Base-by-base conservation (phyloP, 2,113 vertebrate species). In the Corapipo altera region DNA sequence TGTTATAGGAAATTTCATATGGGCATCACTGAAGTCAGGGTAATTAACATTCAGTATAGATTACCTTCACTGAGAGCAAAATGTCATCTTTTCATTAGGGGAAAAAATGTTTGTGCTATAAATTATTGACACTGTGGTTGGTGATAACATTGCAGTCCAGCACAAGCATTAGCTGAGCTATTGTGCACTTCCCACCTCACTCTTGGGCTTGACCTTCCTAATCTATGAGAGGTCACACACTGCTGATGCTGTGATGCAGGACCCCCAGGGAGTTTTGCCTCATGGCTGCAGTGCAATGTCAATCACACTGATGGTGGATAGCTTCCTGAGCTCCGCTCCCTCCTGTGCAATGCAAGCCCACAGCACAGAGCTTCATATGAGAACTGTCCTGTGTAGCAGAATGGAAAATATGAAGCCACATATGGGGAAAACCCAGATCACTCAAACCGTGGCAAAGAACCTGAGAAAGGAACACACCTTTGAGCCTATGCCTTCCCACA, bases 241-340 rank as follows among this genome's bases (percentile, higher is more conserved):
- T 9, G 72, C 83, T 73, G 71, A 20, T 0, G 6, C 35, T 2
- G 30, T 20, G 21, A 11, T 15, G 62, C 55, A 59, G 58, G 54
- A 54, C 44, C 48, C 6, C 0, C 0, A 46, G 46, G 81, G 18
- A 85, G 33, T 1, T 23, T 20, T 72, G 72, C 64, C 39, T 21
- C 54, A n/a, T 12, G 43, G 39, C 54, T 43, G 13, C 8, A 1
- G 70, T 1, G 1, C 28, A 4, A 17, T 24, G 86, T 55, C 67
- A 59, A 74, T 22, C 30, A 11, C 0, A 0, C 10, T 4, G 8
- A 39, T 35, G 75, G 64, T 28, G 69, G 80, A 15, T 0, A 1
- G 48, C 39, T n/a, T 39, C 69, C 62, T 14, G 26, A 73, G 73
- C 44, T 57, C 46, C 1, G 0, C 58, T 89, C 44, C 51, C 48